A percentile compares a stretch with the other conserved stretches of the same genome.
phyloP scores from a whole-genome alignment of 2,888 invertebrate genomes.

The Alentia gelatinosa region DNA sequence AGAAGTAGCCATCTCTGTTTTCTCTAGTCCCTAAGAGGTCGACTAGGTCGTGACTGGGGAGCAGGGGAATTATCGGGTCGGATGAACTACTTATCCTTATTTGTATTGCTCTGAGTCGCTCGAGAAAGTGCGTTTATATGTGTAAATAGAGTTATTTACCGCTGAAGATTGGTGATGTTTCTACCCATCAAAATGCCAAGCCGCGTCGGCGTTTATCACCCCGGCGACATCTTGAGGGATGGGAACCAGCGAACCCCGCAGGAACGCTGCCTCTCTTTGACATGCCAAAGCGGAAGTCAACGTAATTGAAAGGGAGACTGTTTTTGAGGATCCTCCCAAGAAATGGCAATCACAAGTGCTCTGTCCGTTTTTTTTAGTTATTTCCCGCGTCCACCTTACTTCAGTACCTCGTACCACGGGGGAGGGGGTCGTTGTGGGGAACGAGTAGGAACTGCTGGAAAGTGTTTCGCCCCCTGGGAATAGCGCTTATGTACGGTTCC shows the following conservation, averaged over 20 bases:
- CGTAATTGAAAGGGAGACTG: constrained; percentile 14
- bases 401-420: too few relatives aligned
- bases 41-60: too few relatives aligned
- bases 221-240: neutral
- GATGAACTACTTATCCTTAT: neutral
- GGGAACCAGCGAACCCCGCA: neutral
- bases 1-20: too few relatives aligned
- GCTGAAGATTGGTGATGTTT: neutral
- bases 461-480: too few relatives aligned
- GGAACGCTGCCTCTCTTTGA: neutral
- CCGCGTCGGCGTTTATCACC: neutral
- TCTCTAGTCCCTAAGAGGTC: too few relatives aligned
- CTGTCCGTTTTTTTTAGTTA: neutral
- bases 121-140: neutral
- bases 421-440: too few relatives aligned
- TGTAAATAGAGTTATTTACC: constrained; percentile 5
- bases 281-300: neutral
- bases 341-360: constrained; percentile 16
- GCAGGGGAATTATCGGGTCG: neutral
- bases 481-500: too few relatives aligned
- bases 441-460: neutral
- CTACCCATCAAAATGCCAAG: neutral
- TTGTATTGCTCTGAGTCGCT: neutral
- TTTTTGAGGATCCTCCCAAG: neutral
- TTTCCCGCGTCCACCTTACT: neutral